Base-by-base conservation (phyloP, 2,113 vertebrate genomes). In the Paramormyrops kingsleyae region DNA sequence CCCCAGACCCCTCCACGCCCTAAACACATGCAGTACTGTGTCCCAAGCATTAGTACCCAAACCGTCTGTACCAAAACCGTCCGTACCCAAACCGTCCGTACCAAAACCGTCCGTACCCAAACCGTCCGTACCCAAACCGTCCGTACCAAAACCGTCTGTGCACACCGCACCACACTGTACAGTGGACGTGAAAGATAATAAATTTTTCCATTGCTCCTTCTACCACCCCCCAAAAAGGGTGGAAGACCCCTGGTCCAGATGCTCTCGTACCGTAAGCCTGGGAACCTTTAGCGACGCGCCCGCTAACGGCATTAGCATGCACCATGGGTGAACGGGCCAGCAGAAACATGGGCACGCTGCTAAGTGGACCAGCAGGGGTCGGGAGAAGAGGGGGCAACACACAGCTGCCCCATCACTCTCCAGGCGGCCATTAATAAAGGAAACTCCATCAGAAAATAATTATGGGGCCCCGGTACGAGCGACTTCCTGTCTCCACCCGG, bases 401-500 rank as follows among this genome's bases (percentile, higher is more conserved):
- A 87, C n/a, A 52, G 91, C 88, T 87, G 91, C 89, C 88, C 56
- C 89, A 85, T 90, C 90, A 27, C 88, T 92, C 90, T 90, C 83
- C 90, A 24, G 89, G 91, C 90, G 88, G 7, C 39, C 24, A 62
- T 52, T 90, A 56, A 87, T 52, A 87, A 89, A 85, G 49, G 59
- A 87, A 89, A 59, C 39, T 62, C 88, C 92, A 91, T 92, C 90
- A 92, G 87, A 91, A 87, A 92, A 91, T 90, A 90, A 93, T 93
- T 90, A 93, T 6, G 91, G 87, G 89, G 92, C 91, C 90, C 90
- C 42, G 88, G 91, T 89, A 53, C 92, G 91, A 90, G 90, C 90
- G 92, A 84, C 27, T 94, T 89, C 91, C 92, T 92, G 89, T 93
- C 95, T 95, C 91, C 92, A 92, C 92, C 93, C 87, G 89, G 88